These are phyloP conservation scores for Sympetrum striolatum DNA, from an alignment of 2,888 invertebrate genomes.

Conservation along the genomic window DNA sequence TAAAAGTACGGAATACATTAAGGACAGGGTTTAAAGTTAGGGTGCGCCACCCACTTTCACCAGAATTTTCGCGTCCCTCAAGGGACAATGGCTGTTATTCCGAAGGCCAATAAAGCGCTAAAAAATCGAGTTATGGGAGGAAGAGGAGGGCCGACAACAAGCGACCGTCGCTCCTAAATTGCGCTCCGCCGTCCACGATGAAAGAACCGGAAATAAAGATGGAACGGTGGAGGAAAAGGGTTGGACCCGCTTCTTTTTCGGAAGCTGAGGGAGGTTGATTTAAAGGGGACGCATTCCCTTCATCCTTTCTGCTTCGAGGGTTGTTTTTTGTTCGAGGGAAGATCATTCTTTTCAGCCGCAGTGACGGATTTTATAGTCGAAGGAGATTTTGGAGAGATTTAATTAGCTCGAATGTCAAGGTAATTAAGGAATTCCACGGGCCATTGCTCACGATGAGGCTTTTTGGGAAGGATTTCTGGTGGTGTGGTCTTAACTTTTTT, in stretches of 20 bases:
- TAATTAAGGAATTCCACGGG: too few relatives aligned
- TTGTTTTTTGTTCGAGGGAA: neutral
- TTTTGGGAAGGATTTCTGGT: too few relatives aligned
- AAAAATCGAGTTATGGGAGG: neutral
- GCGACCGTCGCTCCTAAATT: neutral
- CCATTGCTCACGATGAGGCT: too few relatives aligned
- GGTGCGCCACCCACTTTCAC: neutral
- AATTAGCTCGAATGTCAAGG: too few relatives aligned
- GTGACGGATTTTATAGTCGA: too few relatives aligned
- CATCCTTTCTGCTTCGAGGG: neutral
- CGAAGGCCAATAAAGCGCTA: neutral
- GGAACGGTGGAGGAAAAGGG: neutral
- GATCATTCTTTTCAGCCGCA: neutral
- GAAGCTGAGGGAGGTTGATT: neutral
- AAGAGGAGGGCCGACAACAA: neutral
- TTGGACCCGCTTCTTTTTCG: neutral
- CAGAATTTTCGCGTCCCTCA: neutral
- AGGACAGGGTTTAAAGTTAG: too few relatives aligned
- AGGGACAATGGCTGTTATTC: neutral
- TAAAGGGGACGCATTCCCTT: neutral
- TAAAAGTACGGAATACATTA: too few relatives aligned
- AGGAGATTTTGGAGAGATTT: too few relatives aligned
- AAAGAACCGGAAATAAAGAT: neutral
- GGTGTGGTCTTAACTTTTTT: too few relatives aligned
- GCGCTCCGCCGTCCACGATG: neutral